phyloP scores from a whole-genome alignment of 92 coral and sea anemone species.

The Galaxea fascicularis region DNA sequence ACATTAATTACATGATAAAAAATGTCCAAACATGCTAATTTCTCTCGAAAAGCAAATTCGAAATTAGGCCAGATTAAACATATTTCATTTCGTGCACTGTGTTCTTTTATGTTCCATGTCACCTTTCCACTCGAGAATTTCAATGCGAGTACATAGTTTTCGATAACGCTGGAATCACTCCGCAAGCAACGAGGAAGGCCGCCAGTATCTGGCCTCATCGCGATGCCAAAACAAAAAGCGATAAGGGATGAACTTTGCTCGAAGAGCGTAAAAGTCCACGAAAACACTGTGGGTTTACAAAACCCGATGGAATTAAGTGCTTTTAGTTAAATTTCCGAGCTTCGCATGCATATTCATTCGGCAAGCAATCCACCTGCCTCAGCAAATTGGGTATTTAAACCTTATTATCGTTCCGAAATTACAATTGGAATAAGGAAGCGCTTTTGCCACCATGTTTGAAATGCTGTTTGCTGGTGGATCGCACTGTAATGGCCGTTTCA shows the following conservation, averaged over 20 bases:
- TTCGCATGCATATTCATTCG: conserved; percentile 78
- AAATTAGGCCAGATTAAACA: conserved; percentile 66
- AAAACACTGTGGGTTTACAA: conserved; percentile 61
- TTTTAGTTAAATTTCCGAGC: conserved; percentile 67
- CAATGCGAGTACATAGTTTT: conserved; percentile 36
- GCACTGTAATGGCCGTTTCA: conserved; percentile 71
- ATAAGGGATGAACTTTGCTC: conserved; percentile 47
- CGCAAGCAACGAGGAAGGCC: conserved; percentile 5
- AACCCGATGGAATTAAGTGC: conserved; percentile 59
- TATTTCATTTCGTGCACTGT: conserved; percentile 31
- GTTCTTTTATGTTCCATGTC: conserved; percentile 28
- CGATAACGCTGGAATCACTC: conserved; percentile 32
- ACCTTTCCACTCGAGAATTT: conserved; percentile 51
- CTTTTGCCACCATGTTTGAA: conserved; percentile 73
- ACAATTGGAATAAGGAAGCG: conserved; percentile 93
- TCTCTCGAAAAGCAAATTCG: conserved; percentile 62
- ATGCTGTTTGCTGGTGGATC: conserved; percentile 77
- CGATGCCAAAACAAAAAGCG: conserved; percentile 33
- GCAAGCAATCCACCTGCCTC: conserved; percentile 71
- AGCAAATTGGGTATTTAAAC: conserved; percentile 95
- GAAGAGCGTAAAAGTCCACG: conserved; percentile 48
- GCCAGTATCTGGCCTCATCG: conserved; percentile 20
- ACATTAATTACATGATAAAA: conserved; percentile 87
- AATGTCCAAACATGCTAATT: conserved; percentile 76
- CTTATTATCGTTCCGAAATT: conserved; percentile 87